These are phyloP conservation scores for Athetis lepigone DNA, from an alignment of 2,888 invertebrate species.

Conservation along the genomic window DNA sequence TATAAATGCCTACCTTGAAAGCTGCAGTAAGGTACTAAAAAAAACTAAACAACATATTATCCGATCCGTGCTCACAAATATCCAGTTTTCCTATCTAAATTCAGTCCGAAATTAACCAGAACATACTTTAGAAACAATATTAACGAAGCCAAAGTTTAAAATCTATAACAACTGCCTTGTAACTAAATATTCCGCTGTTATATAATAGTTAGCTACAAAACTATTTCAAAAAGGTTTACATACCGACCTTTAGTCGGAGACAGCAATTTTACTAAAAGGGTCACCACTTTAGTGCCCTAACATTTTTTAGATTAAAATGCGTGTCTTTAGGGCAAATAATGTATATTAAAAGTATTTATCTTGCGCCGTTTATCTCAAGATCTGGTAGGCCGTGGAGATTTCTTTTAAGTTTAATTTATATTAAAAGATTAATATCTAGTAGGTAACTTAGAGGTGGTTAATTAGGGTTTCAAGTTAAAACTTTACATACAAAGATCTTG, in stretches of 20 bases:
- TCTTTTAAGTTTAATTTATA: not conserved
- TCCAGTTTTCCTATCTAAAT: no score
- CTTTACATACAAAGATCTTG: no score
- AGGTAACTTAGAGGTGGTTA: no score
- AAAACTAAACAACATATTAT: no score
- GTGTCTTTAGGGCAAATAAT: slow-evolving; percentile 22
- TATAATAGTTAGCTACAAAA: slow-evolving; percentile 27
- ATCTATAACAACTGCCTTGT: slow-evolving; percentile 4
- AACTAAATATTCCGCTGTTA: slow-evolving; percentile 42
- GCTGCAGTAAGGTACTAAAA: no score
- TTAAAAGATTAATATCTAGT: no score
- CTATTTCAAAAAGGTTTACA: slow-evolving; percentile 44
- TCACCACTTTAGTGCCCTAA: slow-evolving; percentile 38
- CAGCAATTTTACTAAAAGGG: slow-evolving; percentile 62
- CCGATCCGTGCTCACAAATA: no score
- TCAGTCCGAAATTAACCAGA: no score
- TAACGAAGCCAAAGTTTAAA: slow-evolving; percentile 33
- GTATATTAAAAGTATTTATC: slow-evolving; percentile 14
- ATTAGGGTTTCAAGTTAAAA: no score
- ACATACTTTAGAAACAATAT: not conserved
- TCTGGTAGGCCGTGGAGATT: not conserved
- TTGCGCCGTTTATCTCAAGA: slow-evolving; percentile 4
- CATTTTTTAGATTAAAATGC: slow-evolving; percentile 57
- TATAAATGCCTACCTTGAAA: no score
- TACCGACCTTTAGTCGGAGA: slow-evolving; percentile 35